A percentile compares a stretch with the other conserved stretches of the same genome.
These are phyloP conservation scores for Amphiprion clarkii DNA, from an alignment of 2,797 vertebrate genomes.

Conservation along the genomic window DNA sequence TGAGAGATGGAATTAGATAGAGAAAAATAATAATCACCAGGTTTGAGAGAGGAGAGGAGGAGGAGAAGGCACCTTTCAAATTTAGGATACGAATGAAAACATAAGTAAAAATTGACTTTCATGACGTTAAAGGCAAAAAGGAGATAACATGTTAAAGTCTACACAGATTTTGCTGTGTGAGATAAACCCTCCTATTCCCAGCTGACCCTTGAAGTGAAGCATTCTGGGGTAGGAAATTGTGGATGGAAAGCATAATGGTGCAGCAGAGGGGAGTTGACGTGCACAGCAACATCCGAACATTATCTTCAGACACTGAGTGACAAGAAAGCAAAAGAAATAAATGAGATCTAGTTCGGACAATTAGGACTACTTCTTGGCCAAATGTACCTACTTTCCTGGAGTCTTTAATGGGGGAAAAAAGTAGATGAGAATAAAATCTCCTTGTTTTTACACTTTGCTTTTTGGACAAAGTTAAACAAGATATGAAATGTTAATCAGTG, in stretches of 20 bases:
- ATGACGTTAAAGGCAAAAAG: not conserved
- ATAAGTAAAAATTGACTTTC: not conserved
- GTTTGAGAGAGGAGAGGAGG: constrained; percentile 1
- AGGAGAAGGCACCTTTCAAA: not conserved
- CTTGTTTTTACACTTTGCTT: too few relatives aligned
- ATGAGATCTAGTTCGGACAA: not conserved
- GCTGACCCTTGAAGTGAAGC: constrained; percentile 25
- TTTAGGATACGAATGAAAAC: constrained; percentile 24
- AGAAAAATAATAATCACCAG: constrained; percentile 28
- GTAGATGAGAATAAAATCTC: too few relatives aligned
- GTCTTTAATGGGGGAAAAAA: not conserved
- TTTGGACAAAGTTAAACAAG: not conserved
- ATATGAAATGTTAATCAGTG: not conserved
- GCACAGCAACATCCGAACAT: not conserved
- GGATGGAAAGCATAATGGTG: not conserved
- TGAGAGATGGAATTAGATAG: constrained; percentile 22
- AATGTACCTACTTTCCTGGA: not conserved
- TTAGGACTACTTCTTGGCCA: not conserved
- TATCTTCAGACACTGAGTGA: not conserved
- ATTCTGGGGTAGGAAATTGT: constrained; percentile 8
- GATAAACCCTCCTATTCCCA: constrained; percentile 18
- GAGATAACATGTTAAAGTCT: not conserved
- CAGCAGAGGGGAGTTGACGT: too few relatives aligned
- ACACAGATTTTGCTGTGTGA: constrained; percentile 1
- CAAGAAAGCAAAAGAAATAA: not conserved